Conservation (phyloP, 2,797 vertebrate species). For the Falco cherrug region DNA sequence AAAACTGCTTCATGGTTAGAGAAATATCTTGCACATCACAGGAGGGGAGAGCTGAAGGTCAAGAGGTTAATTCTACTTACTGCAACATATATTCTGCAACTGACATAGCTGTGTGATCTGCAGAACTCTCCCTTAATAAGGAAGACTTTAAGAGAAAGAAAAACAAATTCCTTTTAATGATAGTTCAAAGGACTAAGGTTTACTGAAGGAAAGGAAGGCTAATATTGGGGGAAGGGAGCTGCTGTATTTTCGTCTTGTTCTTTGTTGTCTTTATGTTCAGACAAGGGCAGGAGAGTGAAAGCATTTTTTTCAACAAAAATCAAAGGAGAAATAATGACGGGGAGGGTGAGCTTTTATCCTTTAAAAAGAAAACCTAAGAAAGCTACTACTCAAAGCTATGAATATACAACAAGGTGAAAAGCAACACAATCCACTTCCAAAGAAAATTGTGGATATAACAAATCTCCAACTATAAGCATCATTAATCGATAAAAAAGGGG, state of each 20-base stretch:
- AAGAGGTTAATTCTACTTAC: slow-evolving; percentile 47
- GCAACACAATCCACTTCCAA: not conserved
- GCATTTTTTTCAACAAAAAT: not conserved
- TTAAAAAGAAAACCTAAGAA: not conserved
- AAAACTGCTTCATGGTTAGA: not conserved
- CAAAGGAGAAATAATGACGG: not conserved
- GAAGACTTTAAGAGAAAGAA: not conserved
- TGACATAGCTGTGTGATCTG: not conserved
- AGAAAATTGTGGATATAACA: not conserved
- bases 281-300: not conserved
- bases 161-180: slow-evolving; percentile 5
- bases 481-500: not conserved
- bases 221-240: not conserved
- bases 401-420: not conserved
- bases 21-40: not conserved
- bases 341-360: not conserved
- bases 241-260: not conserved
- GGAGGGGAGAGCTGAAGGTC: not conserved
- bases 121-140: not conserved
- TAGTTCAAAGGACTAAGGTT: not conserved
- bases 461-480: not conserved
- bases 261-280: not conserved
- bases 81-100: not conserved
- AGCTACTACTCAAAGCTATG: not conserved
- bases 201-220: not conserved